Evolutionary conservation across 2,113 vertebrate species (phyloP).

Genomic region (Sus scrofa): T2T-Sscrofa CM000812.6:16015001-16015500

Average conservation of each 20-base stretch:
- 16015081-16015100: rapidly evolving
- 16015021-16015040: not conserved
- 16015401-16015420: not conserved
- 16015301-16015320: not conserved
- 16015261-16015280: not conserved
- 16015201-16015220: not conserved
- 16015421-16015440: not conserved
- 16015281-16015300: not conserved
- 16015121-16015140: not conserved
- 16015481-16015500: not conserved
- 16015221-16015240: not conserved
- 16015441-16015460: not conserved
- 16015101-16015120: not conserved
- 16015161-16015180: not conserved
- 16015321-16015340: constrained; percentile 24
- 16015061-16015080: not conserved
- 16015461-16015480: not conserved
- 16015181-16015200: not conserved
- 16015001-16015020: not conserved
- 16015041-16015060: no score
- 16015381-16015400: not conserved
- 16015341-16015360: not conserved
- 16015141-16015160: not conserved
- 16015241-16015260: constrained; percentile 51
- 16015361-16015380: not conserved